Evolutionary conservation across 35 echinoderm and acorn worm species (phyloP).

Genomic region (Holothuria glaberrima): DNA sequence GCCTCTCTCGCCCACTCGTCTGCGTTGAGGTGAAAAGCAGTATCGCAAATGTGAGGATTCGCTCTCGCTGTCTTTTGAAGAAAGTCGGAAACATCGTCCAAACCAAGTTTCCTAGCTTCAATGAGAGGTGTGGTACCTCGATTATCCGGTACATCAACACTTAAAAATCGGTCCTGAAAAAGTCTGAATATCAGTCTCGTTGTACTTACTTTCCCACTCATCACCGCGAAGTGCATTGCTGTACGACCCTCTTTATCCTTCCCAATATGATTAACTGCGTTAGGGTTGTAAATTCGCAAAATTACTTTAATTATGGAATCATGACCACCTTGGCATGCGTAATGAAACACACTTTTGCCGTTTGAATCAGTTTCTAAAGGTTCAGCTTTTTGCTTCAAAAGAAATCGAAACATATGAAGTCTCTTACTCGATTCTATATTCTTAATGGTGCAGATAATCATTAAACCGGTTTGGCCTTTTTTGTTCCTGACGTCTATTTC

Average conservation of each 20-base stretch:
- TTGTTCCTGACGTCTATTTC: constrained; percentile 58
- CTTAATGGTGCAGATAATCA: constrained; percentile 58
- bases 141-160: constrained; percentile 69
- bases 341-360: constrained; percentile 75
- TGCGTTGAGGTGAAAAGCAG: constrained; percentile 65
- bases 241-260: constrained; percentile 60
- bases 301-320: constrained; percentile 55
- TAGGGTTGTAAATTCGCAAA: constrained; percentile 48
- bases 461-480: constrained; percentile 69
- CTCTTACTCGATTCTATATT: constrained; percentile 62
- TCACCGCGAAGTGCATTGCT: constrained; percentile 72
- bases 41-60: constrained; percentile 82
- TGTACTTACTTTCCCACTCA: constrained; percentile 54
- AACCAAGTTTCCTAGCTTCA: constrained; percentile 58
- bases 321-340: constrained; percentile 62
- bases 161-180: constrained; percentile 56
- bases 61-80: constrained; percentile 59
- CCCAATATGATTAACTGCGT: constrained; percentile 63
- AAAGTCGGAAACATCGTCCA: constrained; percentile 55
- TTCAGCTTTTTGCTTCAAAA: constrained; percentile 68
- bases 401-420: constrained; percentile 77
- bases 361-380: constrained; percentile 64
- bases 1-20: constrained; percentile 69
- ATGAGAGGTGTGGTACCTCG: constrained; percentile 70
- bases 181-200: constrained; percentile 49